These are phyloP conservation scores for Lagodon rhomboides DNA, from an alignment of 2,797 vertebrate genomes.

Conservation along the genomic window DNA sequence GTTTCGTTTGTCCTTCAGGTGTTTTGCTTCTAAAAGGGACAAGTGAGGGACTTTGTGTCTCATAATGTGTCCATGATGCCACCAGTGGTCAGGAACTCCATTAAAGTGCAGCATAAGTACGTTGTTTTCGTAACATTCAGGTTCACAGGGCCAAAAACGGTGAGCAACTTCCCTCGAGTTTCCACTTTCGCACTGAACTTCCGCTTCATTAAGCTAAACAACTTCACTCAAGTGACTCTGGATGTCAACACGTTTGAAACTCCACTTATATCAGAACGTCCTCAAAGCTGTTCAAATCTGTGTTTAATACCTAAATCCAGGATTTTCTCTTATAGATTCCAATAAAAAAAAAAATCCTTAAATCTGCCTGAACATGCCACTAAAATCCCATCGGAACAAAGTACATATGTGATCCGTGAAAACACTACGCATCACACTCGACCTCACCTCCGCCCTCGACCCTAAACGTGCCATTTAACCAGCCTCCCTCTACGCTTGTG, in stretches of 20 bases:
- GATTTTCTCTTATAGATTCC: slow-evolving; percentile 22
- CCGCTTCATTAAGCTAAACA: background rate
- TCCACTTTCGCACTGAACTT: background rate
- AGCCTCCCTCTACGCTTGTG: background rate
- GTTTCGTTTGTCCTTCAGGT: too few relatives aligned
- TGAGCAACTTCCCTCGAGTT: too few relatives aligned
- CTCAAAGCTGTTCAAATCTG: slow-evolving; percentile 29
- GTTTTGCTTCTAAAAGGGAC: too few relatives aligned
- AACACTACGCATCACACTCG: background rate
- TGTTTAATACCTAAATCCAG: slow-evolving; percentile 36
- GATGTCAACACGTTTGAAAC: background rate
- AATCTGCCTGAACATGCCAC: slow-evolving; percentile 17
- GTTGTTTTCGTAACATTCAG: too few relatives aligned
- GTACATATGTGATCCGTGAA: background rate
- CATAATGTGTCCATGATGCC: too few relatives aligned
- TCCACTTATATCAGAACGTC: slow-evolving; percentile 1
- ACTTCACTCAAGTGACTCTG: slow-evolving; percentile 22
- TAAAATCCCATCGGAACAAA: background rate
- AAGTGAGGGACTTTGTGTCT: too few relatives aligned
- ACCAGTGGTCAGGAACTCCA: too few relatives aligned
- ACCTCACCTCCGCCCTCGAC: background rate
- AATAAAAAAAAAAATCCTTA: slow-evolving; percentile 21
- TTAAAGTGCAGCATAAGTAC: too few relatives aligned
- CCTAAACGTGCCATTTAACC: background rate
- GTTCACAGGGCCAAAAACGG: too few relatives aligned